Conservation (phyloP, 2,888 invertebrate genomes). For the Gisinianus flammeolus region DNA sequence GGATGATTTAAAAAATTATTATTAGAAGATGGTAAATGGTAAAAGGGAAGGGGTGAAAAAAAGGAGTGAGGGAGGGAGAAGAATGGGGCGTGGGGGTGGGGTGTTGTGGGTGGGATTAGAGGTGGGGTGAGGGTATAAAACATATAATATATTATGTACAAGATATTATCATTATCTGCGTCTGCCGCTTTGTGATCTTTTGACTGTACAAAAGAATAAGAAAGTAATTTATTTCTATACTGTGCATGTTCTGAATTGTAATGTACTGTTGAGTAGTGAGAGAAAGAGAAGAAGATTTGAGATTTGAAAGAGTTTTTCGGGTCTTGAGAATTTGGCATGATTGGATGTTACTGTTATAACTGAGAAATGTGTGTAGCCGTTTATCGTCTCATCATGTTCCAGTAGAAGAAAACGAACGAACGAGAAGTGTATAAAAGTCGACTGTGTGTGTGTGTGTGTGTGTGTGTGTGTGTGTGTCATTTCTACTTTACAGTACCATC, state of each 20-base stretch:
- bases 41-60: constrained; percentile 4
- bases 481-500: too few species aligned
- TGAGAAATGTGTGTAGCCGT: background rate
- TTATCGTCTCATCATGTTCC: too few species aligned
- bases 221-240: background rate
- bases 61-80: background rate
- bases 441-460: too few species aligned
- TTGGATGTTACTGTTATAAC: background rate
- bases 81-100: too few species aligned
- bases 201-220: background rate
- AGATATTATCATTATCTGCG: background rate
- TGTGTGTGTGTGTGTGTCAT: too few species aligned
- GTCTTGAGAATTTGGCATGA: background rate
- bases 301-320: background rate
- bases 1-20: too few species aligned
- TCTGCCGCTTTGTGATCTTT: background rate
- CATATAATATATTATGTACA: background rate
- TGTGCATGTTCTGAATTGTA: background rate
- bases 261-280: background rate
- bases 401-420: too few species aligned
- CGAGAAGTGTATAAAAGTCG: too few species aligned
- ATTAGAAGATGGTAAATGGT: too few species aligned
- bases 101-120: too few species aligned
- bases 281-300: background rate
- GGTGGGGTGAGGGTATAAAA: too few species aligned